A percentile compares a stretch with the other conserved stretches of the same genome.
Conservation (phyloP, 2,797 vertebrate species). For the Pipistrellus nathusii region DNA sequence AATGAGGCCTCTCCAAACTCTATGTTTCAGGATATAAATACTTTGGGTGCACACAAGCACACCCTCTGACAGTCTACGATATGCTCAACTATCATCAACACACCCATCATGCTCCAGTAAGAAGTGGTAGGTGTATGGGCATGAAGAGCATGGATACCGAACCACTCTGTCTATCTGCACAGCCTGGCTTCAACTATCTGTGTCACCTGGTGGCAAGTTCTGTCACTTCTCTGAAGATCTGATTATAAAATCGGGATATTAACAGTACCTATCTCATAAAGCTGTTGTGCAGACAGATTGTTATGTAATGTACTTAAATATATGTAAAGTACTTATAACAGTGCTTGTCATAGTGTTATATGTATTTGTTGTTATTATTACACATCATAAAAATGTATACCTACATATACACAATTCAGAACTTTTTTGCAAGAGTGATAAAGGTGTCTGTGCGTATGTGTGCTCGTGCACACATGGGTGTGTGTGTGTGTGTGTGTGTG, state of each 20-base stretch:
- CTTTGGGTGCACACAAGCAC: neutral
- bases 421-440: constrained; percentile 59
- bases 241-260: neutral
- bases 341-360: neutral
- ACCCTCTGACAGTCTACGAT: neutral
- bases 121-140: neutral
- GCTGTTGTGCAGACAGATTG: neutral
- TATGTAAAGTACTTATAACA: constrained; percentile 22
- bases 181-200: neutral
- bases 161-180: neutral
- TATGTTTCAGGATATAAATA: neutral
- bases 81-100: neutral
- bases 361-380: constrained; percentile 66
- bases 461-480: neutral
- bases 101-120: neutral
- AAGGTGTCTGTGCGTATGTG: neutral
- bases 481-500: neutral
- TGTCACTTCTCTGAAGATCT: constrained; percentile 18
- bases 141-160: neutral
- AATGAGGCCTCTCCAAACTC: neutral
- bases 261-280: neutral
- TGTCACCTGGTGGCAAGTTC: neutral
- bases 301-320: neutral
- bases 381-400: constrained; percentile 57
- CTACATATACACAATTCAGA: constrained; percentile 54